These are phyloP conservation scores for Sylvilagus floridanus DNA, from an alignment of 2,797 vertebrate genomes.

Conservation along the genomic window DNA sequence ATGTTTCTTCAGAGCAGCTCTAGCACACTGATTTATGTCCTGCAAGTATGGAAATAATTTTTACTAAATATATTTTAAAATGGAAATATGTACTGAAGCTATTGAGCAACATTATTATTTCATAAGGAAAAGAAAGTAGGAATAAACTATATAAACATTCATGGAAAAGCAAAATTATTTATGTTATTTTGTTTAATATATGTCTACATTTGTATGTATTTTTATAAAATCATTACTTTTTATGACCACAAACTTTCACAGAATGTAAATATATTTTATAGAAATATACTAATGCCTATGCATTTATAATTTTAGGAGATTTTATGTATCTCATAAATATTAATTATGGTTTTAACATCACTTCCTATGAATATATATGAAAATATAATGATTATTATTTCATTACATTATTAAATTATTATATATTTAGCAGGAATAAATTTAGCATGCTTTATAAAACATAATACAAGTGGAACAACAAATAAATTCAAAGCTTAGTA, in stretches of 20 bases:
- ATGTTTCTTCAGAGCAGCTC: neutral
- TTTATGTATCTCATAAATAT: constrained; percentile 86
- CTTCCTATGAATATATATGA: constrained; percentile 79
- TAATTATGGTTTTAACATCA: constrained; percentile 84
- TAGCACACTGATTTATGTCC: neutral
- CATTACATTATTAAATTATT: constrained; percentile 82
- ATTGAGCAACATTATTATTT: constrained; percentile 69
- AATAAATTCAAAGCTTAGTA: constrained; percentile 83
- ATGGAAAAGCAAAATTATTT: constrained; percentile 68
- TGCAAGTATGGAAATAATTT: neutral
- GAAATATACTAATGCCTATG: constrained; percentile 55
- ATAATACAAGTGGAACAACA: constrained; percentile 75
- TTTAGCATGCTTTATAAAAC: constrained; percentile 81
- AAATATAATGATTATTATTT: constrained; percentile 84
- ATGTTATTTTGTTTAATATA: constrained; percentile 74
- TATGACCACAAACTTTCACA: constrained; percentile 59
- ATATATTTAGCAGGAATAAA: constrained; percentile 79
- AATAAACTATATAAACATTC: constrained; percentile 53
- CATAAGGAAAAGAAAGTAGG: constrained; percentile 50
- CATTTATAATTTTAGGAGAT: constrained; percentile 82
- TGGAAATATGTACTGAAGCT: constrained; percentile 40
- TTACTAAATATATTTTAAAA: constrained; percentile 46
- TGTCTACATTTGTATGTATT: neutral
- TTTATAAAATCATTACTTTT: constrained; percentile 71
- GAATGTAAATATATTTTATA: constrained; percentile 56